These are phyloP conservation scores for Dasyurus viverrinus DNA, from an alignment of 2,113 vertebrate species.

Conservation along the genomic window DNA sequence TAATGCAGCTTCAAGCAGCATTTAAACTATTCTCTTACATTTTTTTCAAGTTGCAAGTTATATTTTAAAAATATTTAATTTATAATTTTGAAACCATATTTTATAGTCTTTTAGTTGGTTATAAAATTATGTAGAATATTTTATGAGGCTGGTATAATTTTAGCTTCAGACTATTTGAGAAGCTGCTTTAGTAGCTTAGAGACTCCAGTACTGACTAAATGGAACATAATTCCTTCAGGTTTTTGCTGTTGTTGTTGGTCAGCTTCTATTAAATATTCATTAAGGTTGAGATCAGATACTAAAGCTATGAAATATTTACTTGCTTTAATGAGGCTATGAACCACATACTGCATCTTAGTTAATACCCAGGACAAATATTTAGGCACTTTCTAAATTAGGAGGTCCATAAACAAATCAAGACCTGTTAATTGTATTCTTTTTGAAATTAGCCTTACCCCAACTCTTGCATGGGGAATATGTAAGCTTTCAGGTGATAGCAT, in stretches of 20 bases:
- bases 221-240: slow-evolving; percentile 66
- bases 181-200: slow-evolving; percentile 65
- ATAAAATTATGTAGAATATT: slow-evolving; percentile 67
- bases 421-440: slow-evolving; percentile 68
- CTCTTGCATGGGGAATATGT: slow-evolving; percentile 22
- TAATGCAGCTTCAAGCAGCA: slow-evolving; percentile 46
- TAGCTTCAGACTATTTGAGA: slow-evolving; percentile 68
- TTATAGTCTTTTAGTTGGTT: slow-evolving; percentile 73
- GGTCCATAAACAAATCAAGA: slow-evolving; percentile 64
- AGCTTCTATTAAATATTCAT: slow-evolving; percentile 75
- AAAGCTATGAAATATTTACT: slow-evolving; percentile 69
- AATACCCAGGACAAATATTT: slow-evolving; percentile 65
- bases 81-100: slow-evolving; percentile 55
- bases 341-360: slow-evolving; percentile 52
- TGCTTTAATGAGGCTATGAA: slow-evolving; percentile 64
- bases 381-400: slow-evolving; percentile 46
- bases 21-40: slow-evolving; percentile 53
- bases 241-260: slow-evolving; percentile 67
- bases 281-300: slow-evolving; percentile 53
- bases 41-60: slow-evolving; percentile 54
- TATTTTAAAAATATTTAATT: slow-evolving; percentile 61
- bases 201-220: slow-evolving; percentile 73
- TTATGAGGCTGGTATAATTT: slow-evolving; percentile 72
- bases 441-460: slow-evolving; percentile 37
- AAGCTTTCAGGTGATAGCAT: slow-evolving; percentile 49